Evolutionary conservation across 1,140 invertebrate species (phyloP).

Genomic region (Harpegnathos saltator): DNA sequence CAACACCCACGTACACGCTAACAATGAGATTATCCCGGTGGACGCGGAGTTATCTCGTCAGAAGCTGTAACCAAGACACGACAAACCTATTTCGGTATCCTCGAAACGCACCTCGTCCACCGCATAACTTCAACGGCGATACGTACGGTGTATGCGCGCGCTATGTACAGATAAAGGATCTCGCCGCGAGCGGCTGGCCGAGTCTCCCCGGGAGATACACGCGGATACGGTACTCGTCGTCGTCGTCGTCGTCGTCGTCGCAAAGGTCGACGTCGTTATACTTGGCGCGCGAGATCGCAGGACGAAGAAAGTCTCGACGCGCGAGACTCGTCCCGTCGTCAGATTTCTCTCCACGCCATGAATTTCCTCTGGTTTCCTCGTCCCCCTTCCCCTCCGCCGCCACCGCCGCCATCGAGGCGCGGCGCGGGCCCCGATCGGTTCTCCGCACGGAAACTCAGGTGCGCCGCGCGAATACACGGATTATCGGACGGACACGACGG

Average conservation of each 20-base stretch:
- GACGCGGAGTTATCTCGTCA: conserved; percentile 27
- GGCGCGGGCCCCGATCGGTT: neutral
- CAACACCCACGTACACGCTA: conserved; percentile 22
- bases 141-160: neutral
- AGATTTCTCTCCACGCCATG: conserved; percentile 30
- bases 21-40: conserved; percentile 52
- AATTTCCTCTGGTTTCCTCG: conserved; percentile 16
- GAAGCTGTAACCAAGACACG: conserved; percentile 56
- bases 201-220: too few species aligned
- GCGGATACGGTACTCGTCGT: too few species aligned
- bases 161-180: too few species aligned
- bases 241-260: too few species aligned
- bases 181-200: too few species aligned
- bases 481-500: neutral
- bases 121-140: conserved; percentile 28
- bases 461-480: conserved; percentile 34
- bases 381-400: too few species aligned
- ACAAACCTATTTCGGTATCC: conserved; percentile 55
- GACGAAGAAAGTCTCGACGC: conserved; percentile 24
- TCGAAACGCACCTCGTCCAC: conserved; percentile 24
- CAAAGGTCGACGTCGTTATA: conserved; percentile 13
- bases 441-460: conserved; percentile 18
- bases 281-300: neutral
- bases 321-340: neutral
- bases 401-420: too few species aligned